Evolutionary conservation across 2,797 vertebrate species (phyloP).

Genomic region (Hephaestus fuliginosus): DNA sequence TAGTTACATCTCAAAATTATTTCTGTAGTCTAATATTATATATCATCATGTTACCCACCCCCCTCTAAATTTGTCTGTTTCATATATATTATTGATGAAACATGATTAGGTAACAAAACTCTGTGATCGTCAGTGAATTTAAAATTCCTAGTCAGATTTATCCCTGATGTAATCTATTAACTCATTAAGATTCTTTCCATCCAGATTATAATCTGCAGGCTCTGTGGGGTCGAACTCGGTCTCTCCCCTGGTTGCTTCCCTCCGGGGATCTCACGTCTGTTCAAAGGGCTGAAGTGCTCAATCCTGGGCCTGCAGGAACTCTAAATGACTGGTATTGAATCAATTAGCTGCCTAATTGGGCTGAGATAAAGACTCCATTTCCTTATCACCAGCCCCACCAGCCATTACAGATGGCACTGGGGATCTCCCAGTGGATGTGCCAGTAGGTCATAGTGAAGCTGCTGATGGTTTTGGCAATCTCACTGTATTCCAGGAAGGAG

Average conservation of each 20-base stretch:
- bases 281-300: conserved; percentile 58
- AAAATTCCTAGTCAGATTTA: not conserved
- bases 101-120: not conserved
- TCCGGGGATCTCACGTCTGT: conserved; percentile 46
- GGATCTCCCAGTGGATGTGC: conserved; percentile 62
- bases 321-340: conserved; percentile 77
- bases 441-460: conserved; percentile 53
- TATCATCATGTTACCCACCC: not conserved
- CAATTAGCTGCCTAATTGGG: conserved; percentile 81
- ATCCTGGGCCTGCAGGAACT: conserved; percentile 62
- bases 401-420: conserved; percentile 65
- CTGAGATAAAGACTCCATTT: conserved; percentile 77
- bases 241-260: conserved; percentile 9
- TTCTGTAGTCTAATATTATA: no score
- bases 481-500: not conserved
- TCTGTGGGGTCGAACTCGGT: conserved; percentile 2
- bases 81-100: not conserved
- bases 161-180: not conserved
- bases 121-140: not conserved
- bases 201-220: conserved; percentile 50
- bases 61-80: not conserved
- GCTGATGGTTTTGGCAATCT: conserved; percentile 18
- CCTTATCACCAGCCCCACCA: conserved; percentile 73
- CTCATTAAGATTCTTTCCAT: conserved; percentile 1
- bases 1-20: not conserved